Evolutionary conservation across 2,113 vertebrate species (phyloP), one percentile per base, ranked within the genome.

Genomic region (Phylloscopus trochilus): DNA sequence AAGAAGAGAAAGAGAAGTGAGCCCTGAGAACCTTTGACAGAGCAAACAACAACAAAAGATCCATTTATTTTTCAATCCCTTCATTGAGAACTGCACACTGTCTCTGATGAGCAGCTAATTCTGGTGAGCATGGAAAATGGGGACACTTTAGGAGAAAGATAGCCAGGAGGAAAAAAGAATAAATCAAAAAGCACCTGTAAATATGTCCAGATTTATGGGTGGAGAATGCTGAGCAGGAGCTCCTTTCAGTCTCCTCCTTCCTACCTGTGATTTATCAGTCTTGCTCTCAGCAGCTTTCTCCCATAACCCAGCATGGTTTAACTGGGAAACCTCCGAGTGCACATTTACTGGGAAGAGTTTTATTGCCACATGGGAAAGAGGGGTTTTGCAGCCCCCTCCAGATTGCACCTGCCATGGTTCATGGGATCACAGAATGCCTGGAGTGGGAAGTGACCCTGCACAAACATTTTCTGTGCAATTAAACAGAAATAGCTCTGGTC

Each of bases 401-500:
- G 27, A 23, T 11, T 37, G 26, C 2, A 1, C 22, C 39, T 70
- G 19, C 13, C 33, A 7, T 0, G 4, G 44, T 26, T 68, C 46
- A 28, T 11, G 44, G 58, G 23, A 21, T 47, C 31, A 30, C 58
- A 73, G 53, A 79, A 44, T 22, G 19, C 16, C 52, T 60, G 62
- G 41, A 10, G 19, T 60, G 53, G 24, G 26, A 86, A 66, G 15
- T 23, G 10, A 76, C 51, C 31, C 68, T 33, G 6, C 37, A 43
- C 17, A 58, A 89, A 53, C 43, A 31, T 52, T 53, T 90, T 60
- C 33, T 64, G 13, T 26, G 15, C 22, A 69, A 28, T 68, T 10
- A 49, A 68, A 41, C 47, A 19, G 30, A 78, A 89, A 58, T 8
- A 68, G 12, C 11, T 86, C n/a, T 66, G 59, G 18, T 16, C 41